Evolutionary conservation across 2,113 vertebrate genomes (phyloP), one percentile per base, ranked within the genome.

Genomic region (Drymodes brunneopygia): DNA sequence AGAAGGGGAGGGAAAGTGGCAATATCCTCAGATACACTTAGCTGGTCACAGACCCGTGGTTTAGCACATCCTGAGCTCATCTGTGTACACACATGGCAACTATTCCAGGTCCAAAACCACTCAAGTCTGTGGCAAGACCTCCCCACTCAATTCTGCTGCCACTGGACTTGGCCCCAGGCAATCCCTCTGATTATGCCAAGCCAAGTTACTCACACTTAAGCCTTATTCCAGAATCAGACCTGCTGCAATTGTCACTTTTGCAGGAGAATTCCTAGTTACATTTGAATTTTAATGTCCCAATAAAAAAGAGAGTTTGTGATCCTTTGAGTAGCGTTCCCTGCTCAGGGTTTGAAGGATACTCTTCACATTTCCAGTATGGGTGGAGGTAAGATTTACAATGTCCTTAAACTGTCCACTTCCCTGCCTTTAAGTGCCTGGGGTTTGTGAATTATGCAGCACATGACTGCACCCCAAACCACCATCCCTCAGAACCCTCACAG

Each of bases 331-430:
- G 51, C 35, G 33, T 35, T 62, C 51, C 33, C 86, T 31, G 44
- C 36, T 15, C 17, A 22, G 12, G 6, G 21, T 71, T 47, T 36
- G 35, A 70, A 81, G 45, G 38, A 66, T 19, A 47, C 0, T 7
- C 60, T 73, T 57, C 35, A 15, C 2, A 1, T 62, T 73, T 65
- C 47, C 6, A 2, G 18, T 27, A 42, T 0, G 8, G 33, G 24
- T 64, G 53, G 74, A 86, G 47, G 25, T 15, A 53, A 79, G 66
- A 82, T 67, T 70, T 31, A 54, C 1, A 1, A 50, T 3, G 4
- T 48, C 60, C 58, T 65, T 51, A 57, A 65, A 84, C 60, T 31
- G 42, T 15, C 61, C 11, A 20, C 5, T 81, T 70, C 38, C 60
- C 70, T 47, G 12, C 20, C 66, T 81, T 61, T 15, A 62, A 50